Conservation (phyloP, 2,888 invertebrate species). For the Venusia cambrica region DNA sequence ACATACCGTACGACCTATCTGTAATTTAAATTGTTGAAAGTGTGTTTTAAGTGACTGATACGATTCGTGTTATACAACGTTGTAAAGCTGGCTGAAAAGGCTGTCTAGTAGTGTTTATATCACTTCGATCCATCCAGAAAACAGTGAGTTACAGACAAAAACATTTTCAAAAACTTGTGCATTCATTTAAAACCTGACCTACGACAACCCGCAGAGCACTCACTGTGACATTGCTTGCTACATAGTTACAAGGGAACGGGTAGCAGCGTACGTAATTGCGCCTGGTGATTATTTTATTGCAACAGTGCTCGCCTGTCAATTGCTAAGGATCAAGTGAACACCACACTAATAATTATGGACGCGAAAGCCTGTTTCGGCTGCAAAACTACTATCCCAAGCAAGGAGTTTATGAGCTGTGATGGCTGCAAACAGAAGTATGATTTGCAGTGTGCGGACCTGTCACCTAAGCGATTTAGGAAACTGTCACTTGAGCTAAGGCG, state of each 20-base stretch:
- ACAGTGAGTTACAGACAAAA: constrained; percentile 1
- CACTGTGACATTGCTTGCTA: background rate
- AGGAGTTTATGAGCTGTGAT: constrained; percentile 2
- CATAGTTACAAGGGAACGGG: background rate
- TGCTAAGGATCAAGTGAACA: no score
- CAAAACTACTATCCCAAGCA: background rate
- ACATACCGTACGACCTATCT: background rate
- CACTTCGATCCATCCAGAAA: background rate
- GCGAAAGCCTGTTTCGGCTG: background rate
- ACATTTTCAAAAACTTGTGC: background rate
- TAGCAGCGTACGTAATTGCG: background rate
- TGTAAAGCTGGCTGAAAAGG: constrained; percentile 1
- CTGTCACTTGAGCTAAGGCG: background rate
- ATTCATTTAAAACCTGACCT: background rate
- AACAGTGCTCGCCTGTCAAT: no score
- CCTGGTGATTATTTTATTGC: no score
- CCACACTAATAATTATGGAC: background rate
- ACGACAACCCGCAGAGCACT: background rate
- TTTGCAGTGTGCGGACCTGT: constrained; percentile 7
- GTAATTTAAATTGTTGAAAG: background rate
- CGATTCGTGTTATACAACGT: background rate
- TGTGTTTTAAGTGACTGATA: background rate
- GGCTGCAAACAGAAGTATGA: constrained; percentile 8
- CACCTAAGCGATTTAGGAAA: constrained; percentile 7
- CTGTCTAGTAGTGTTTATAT: background rate